A percentile compares a stretch with the other conserved stretches of the same genome.
Conservation (phyloP, 1,140 invertebrate genomes). For the Drosophila chauvacae region DNA sequence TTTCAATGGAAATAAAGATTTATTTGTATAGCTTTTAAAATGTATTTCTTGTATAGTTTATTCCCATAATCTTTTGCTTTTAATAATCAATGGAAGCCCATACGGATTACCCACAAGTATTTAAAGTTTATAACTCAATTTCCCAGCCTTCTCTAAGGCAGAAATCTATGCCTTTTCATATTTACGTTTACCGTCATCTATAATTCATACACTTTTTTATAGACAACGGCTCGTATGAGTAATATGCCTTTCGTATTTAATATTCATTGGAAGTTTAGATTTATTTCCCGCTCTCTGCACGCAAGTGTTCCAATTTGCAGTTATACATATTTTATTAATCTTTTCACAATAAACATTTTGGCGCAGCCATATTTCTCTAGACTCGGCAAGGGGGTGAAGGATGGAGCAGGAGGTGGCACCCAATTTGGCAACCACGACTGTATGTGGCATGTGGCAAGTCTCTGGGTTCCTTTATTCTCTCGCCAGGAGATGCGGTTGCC, state of each 20-base stretch:
- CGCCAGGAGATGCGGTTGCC: conserved; percentile 49
- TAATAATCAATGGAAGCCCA: background rate
- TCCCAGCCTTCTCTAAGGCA: background rate
- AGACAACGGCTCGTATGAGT: conserved; percentile 40
- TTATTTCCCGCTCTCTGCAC: conserved; percentile 18
- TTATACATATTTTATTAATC: conserved; percentile 62
- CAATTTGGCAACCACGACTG: conserved; percentile 61
- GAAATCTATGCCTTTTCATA: background rate
- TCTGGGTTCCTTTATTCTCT: conserved; percentile 24
- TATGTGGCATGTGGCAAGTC: conserved; percentile 65
- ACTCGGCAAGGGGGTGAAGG: background rate
- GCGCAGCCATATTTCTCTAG: conserved; percentile 51
- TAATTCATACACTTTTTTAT: conserved; percentile 15
- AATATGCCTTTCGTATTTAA: conserved; percentile 26
- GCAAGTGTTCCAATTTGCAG: conserved; percentile 30
- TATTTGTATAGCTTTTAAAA: background rate
- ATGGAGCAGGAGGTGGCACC: conserved; percentile 18
- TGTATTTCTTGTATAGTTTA: background rate
- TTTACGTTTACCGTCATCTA: background rate
- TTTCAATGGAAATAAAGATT: conserved; percentile 5
- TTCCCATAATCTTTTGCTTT: background rate
- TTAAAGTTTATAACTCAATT: background rate
- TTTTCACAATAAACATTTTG: conserved; percentile 74
- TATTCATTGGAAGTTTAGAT: conserved; percentile 23
- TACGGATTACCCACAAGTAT: too few relatives aligned